Evolutionary conservation across 1,140 invertebrate genomes (phyloP).

Genomic region (Drosophila repletoides): DNA sequence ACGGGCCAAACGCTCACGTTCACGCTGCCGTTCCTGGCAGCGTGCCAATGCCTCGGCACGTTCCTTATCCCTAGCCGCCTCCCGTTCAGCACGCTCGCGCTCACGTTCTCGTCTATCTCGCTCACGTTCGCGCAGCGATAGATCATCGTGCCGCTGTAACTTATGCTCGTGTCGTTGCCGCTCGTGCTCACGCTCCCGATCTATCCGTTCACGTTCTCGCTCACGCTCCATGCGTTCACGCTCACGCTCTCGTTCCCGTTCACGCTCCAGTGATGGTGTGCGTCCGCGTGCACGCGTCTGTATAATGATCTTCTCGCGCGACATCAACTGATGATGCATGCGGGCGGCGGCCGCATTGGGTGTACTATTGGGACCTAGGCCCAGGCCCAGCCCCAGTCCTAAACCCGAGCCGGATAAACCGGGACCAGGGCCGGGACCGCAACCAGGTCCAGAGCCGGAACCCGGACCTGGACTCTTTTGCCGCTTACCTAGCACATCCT

Average conservation of each 20-base stretch:
- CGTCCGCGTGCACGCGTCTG: constrained; percentile 70
- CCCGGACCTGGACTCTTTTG: constrained; percentile 64
- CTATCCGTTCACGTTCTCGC: constrained; percentile 83
- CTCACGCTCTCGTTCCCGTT: constrained; percentile 61
- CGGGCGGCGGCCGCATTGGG: constrained; percentile 67
- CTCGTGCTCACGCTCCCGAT: constrained; percentile 70
- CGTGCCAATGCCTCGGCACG: constrained; percentile 84
- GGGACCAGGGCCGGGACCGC: no score
- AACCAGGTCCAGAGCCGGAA: constrained; percentile 6
- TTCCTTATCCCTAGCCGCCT: constrained; percentile 84
- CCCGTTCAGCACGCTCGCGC: constrained; percentile 82
- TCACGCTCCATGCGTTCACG: constrained; percentile 73
- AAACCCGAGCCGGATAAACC: no score
- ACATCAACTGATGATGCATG: constrained; percentile 74
- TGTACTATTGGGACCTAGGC: constrained; percentile 23
- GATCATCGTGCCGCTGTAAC: constrained; percentile 55
- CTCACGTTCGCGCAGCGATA: constrained; percentile 82
- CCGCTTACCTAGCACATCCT: constrained; percentile 71
- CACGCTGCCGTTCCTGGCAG: constrained; percentile 85
- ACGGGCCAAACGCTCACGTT: constrained; percentile 84
- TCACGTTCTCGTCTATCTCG: constrained; percentile 83
- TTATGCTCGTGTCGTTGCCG: constrained; percentile 56
- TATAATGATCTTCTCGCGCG: constrained; percentile 78
- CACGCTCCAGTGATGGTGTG: constrained; percentile 67
- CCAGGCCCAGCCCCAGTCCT: constrained; percentile 15